Evolutionary conservation across 2,113 vertebrate genomes (phyloP), one percentile per base, ranked within the genome.

Genomic region (Anarhynchus alexandrinus): DNA sequence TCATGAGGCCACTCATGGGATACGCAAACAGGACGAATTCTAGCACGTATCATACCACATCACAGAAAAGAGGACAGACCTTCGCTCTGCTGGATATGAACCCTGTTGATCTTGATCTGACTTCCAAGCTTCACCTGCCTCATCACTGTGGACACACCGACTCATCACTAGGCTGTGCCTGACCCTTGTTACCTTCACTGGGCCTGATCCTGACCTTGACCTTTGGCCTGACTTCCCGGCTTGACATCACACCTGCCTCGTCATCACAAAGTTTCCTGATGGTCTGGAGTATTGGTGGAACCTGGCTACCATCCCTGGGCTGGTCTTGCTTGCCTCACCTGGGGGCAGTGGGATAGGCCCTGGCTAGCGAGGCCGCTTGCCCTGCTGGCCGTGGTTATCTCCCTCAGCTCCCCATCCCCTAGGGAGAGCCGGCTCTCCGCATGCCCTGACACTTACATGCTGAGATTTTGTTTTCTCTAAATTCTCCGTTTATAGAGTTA

Each of bases 1-100:
- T 81, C 16, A 26, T 20, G 13, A 84, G 10, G 12, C 29, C 9
- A 51, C 29, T 52, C 7, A 40, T 29, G 34, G 30, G 23, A 49
- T 52, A 59, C 11, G 85, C 11, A 70, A 30, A 65, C 13, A 32
- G 12, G n/a, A 71, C 32, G 45, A 25, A 76, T 72, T 64, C 42
- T 15, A 45, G 14, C 2, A 0, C 2, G 0, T 64, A 36, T n/a
- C 32, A 73, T 34, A 52, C 3, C 38, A 73, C 22, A 61, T 8
- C 20, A 72, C 2, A 7, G 43, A 36, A 79, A 70, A 88, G 32
- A 78, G 52, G 8, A 34, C 20, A 86, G 49, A 45, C 11, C 20
- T 77, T 67, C 9, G 6, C 5, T 45, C 42, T 65, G 32, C 11
- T 42, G 77, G 40, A 21, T 51, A 38, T 5, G 43, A 71, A 69